Evolutionary conservation across 2,888 invertebrate genomes (phyloP).

Genomic region (Lampropteryx suffumata): DNA sequence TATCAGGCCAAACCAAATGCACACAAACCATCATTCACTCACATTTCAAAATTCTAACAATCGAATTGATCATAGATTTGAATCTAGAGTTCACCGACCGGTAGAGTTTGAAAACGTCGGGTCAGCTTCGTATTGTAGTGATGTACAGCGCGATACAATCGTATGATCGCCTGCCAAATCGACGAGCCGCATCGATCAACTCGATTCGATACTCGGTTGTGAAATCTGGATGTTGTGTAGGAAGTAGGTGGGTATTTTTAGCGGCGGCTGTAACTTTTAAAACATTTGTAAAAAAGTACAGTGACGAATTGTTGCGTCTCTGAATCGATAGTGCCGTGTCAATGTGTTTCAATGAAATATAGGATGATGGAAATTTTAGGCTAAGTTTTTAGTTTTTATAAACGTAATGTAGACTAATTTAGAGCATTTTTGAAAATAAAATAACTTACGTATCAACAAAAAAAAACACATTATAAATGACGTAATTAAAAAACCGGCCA

Average conservation of each 20-base stretch:
- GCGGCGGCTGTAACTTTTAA: conserved; percentile 14
- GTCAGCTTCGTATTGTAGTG: conserved; percentile 39
- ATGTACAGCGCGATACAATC: conserved; percentile 31
- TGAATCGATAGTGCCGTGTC: background rate
- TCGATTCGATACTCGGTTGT: conserved; percentile 29
- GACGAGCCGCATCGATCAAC: conserved; percentile 41
- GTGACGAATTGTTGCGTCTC: conserved; percentile 6
- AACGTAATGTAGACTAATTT: no score
- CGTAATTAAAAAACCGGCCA: no score
- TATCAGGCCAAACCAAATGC: conserved; percentile 11
- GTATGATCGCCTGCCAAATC: conserved; percentile 59
- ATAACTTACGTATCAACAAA: no score
- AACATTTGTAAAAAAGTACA: conserved; percentile 12
- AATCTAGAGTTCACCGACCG: conserved; percentile 20
- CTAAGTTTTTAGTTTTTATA: background rate
- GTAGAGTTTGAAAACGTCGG: conserved; percentile 24
- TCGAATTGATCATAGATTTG: conserved; percentile 14
- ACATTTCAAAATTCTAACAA: conserved; percentile 26
- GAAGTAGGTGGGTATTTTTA: conserved; percentile 17
- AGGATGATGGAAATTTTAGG: background rate
- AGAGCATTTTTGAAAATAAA: no score
- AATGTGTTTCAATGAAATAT: conserved; percentile 1
- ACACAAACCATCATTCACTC: conserved; percentile 19
- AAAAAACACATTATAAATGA: no score
- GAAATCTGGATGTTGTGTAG: conserved; percentile 25